A percentile compares a stretch with the other conserved stretches of the same genome.
These are phyloP conservation scores for Sturnus vulgaris DNA, from an alignment of 2,113 vertebrate species.

Conservation along the genomic window DNA sequence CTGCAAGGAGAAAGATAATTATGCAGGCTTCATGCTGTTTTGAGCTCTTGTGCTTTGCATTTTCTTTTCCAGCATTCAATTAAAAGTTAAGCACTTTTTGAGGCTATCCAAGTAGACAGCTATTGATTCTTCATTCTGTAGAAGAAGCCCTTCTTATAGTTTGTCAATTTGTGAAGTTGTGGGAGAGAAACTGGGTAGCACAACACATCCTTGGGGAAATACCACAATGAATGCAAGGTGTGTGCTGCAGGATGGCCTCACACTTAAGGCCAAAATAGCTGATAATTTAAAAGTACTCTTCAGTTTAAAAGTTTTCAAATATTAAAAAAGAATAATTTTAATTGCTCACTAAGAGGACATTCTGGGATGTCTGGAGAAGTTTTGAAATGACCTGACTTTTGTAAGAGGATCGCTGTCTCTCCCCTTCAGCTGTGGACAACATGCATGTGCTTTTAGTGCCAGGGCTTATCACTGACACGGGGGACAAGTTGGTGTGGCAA, in stretches of 20 bases:
- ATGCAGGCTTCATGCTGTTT: conserved; percentile 36
- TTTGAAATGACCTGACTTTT: background rate
- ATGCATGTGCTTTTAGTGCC: accelerated
- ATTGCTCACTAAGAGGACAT: background rate
- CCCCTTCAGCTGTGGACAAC: accelerated
- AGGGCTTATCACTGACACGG: background rate
- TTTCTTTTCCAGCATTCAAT: conserved; percentile 26
- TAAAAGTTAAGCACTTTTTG: conserved; percentile 57
- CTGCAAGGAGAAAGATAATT: conserved; percentile 52
- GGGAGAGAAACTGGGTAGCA: background rate
- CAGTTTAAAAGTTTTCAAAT: background rate
- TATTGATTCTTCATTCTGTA: conserved; percentile 44
- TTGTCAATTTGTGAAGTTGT: conserved; percentile 7
- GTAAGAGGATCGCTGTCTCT: background rate
- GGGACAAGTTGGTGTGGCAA: background rate
- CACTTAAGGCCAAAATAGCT: background rate
- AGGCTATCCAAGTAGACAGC: conserved; percentile 26
- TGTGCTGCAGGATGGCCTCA: background rate
- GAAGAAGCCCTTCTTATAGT: background rate
- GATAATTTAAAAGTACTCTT: background rate
- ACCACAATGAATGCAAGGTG: background rate
- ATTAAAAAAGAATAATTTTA: background rate
- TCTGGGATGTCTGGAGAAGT: background rate
- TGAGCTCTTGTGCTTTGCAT: conserved; percentile 13
- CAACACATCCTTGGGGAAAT: background rate